phyloP scores from a whole-genome alignment of 2,888 invertebrate species.

The Trachelus stipa region DNA sequence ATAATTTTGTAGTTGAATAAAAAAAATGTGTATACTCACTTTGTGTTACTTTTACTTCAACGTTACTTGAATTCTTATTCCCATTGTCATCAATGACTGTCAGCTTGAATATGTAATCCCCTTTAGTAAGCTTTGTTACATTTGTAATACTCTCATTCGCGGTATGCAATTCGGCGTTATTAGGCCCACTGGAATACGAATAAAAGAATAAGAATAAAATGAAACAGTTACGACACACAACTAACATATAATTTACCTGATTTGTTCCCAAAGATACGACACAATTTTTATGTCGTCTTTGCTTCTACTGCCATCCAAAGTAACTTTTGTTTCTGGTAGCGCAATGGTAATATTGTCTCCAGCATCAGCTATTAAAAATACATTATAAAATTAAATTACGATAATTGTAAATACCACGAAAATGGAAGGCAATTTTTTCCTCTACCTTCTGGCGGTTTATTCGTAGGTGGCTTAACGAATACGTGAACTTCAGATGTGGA shows the following conservation, averaged over 20 bases:
- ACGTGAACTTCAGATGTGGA: conserved; percentile 91
- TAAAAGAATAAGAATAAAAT: conserved; percentile 12
- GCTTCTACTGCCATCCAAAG: conserved; percentile 84
- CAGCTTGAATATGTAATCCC: conserved; percentile 83
- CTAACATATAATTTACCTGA: conserved; percentile 67
- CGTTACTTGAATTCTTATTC: conserved; percentile 80
- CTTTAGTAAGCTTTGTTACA: conserved; percentile 84
- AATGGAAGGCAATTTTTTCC: conserved; percentile 66
- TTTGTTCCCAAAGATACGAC: conserved; percentile 86
- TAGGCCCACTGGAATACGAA: conserved; percentile 68
- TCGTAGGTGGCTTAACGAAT: conserved; percentile 91
- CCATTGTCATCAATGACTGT: conserved; percentile 88
- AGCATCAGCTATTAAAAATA: conserved; percentile 67
- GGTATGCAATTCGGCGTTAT: conserved; percentile 64
- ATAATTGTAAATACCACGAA: not conserved
- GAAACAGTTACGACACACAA: not conserved
- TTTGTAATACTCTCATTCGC: conserved; percentile 78
- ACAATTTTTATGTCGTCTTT: conserved; percentile 87
- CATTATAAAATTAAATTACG: conserved; percentile 8
- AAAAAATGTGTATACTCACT: conserved; percentile 71
- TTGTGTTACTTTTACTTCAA: conserved; percentile 84
- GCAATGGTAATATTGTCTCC: conserved; percentile 76
- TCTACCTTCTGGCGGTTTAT: conserved; percentile 82
- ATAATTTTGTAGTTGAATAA: not conserved
- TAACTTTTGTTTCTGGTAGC: conserved; percentile 84